Base-by-base conservation (phyloP, 2,113 vertebrate species). In the Alectura lathami region DNA sequence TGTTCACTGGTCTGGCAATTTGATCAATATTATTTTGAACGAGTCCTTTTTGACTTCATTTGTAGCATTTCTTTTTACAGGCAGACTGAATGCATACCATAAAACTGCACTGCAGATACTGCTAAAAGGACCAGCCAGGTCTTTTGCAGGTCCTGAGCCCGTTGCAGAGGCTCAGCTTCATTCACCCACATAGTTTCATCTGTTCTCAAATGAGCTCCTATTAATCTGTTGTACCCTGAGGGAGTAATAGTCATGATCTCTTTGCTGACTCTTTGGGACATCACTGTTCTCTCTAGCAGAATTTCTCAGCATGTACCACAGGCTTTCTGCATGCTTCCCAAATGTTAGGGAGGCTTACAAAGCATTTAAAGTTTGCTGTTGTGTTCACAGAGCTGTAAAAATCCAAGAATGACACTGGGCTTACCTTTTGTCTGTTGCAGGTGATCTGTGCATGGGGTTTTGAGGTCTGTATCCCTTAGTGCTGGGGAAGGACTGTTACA, bases 11-110 rank as follows among this genome's bases (percentile, higher is more conserved):
- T 95, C 84, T 91, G 90, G 89, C 85, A 95, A 92, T 97, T 97
- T 96, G 93, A 98, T 97, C 96, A 89, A 96, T 97, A 96, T 93
- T 97, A 72, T 97, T 97, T 96, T 97, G 81, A 96, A 96, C 94
- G 36, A 94, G 79, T 89, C 64, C 96, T 94, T 93, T 90, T 64
- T 83, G 21, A 54, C 54, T 96, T 96, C 74, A 50, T 92, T 88
- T 89, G 72, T 85, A 93, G 83, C 86, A 72, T 96, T 89, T 88
- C 74, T 89, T 96, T 95, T 95, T 88, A 69, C 43, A 76, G 83
- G 50, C 82, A 83, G 56, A 12, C 57, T 66, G 51, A 91, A 66
- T 42, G 53, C 59, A 42, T 24, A 42, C 64, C n/a, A 54, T 93
- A 94, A 95, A 92, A 87, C 51, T 32, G 36, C 29, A 6, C n/a